Evolutionary conservation across 2,888 invertebrate species (phyloP).

Genomic region (Cotesia congregata): DNA sequence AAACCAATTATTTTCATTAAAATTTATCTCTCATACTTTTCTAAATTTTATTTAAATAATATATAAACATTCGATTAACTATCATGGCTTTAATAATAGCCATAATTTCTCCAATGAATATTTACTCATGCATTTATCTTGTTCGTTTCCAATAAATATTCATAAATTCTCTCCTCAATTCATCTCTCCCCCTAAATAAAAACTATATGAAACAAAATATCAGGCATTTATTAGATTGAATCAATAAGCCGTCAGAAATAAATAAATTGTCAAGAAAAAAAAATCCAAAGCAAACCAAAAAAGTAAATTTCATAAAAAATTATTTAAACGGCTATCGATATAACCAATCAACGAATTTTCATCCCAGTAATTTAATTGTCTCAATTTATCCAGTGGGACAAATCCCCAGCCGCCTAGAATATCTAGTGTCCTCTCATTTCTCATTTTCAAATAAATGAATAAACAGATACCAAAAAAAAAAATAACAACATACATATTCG

Average conservation of each 20-base stretch:
- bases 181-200: not conserved
- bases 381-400: not conserved
- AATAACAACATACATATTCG: not conserved
- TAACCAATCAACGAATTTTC: conserved; percentile 16
- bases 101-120: no score
- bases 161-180: not conserved
- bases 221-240: not conserved
- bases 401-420: not conserved
- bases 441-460: not conserved
- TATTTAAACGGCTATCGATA: conserved; percentile 3
- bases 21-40: no score
- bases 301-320: conserved; percentile 1
- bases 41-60: no score
- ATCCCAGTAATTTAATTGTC: conserved; percentile 7
- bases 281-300: not conserved
- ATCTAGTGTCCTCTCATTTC: not conserved
- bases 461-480: not conserved
- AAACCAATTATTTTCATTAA: no score
- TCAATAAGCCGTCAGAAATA: not conserved
- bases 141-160: not conserved
- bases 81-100: no score
- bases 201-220: not conserved
- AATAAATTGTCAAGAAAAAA: not conserved
- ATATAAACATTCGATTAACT: no score
- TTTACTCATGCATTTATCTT: no score